Base-by-base conservation (phyloP, 2,797 vertebrate genomes). In the Sarcoramphus papa region DNA sequence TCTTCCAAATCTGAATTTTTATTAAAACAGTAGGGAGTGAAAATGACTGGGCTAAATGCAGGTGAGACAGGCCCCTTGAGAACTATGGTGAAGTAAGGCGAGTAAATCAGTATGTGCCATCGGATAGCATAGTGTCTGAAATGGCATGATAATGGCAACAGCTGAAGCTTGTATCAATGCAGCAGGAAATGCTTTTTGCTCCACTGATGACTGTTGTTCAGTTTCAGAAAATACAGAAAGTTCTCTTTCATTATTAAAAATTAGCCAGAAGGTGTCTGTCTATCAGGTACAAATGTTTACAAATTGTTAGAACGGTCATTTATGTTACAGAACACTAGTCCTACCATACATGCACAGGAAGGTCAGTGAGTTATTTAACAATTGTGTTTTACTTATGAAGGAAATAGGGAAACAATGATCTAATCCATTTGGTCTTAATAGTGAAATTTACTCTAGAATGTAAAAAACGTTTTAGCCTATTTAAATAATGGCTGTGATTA, bases 401-500 rank as follows among this genome's bases (percentile, higher is more conserved):
- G 87, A 97, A 96, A 94, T 91, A 85, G 28, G 81, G 82, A 88
- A 95, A 89, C 89, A 95, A 78, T 94, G 82, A 93, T 86, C 77
- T 74, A 90, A 94, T 87, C 85, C 74, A 68, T 96, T 95, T 56
- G 45, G 60, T 94, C 79, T 94, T 94, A 85, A 76, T 67, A 87
- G 84, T 80, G 80, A 96, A 94, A 95, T 97, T 95, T 95, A 95
- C 94, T 92, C 90, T 65, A 88, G 80, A 90, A 88, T 19, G 47
- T 95, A 86, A 67, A 82, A 92, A 67, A 20, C 1, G 0, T 76
- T 95, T 94, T 83, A 91, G 64, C 77, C 92, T 79, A 72, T 97
- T 96, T 94, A 91, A 95, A 62, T 95, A 94, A 94, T 95, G 81
- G 70, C 90, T 95, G 70, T 89, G 93, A 95, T 95, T 94, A 91